Evolutionary conservation across 2,888 invertebrate species (phyloP).

Genomic region (Ophion costatus): DNA sequence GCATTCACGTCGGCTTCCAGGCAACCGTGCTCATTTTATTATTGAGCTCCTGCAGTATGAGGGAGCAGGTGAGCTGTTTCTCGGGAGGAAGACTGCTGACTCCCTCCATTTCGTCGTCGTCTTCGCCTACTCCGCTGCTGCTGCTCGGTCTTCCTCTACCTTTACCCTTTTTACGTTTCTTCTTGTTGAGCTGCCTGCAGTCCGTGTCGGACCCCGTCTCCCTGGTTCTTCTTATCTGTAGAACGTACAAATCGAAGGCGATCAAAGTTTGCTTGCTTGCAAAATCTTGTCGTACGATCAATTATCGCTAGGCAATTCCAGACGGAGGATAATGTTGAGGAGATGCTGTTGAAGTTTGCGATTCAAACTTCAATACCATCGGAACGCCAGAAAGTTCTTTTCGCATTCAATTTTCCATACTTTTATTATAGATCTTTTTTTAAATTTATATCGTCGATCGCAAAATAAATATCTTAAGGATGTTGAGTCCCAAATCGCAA

Average conservation of each 20-base stretch:
- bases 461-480: too few species aligned
- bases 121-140: constrained; percentile 84
- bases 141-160: constrained; percentile 81
- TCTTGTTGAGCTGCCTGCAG: constrained; percentile 81
- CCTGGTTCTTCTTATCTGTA: constrained; percentile 79
- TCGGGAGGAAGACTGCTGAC: constrained; percentile 86
- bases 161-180: constrained; percentile 81
- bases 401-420: too few species aligned
- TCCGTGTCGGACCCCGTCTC: constrained; percentile 81
- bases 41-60: constrained; percentile 92
- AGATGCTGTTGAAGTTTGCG: neutral
- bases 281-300: neutral
- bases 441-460: too few species aligned
- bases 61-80: constrained; percentile 89
- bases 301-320: neutral
- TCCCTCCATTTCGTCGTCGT: constrained; percentile 85
- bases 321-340: neutral
- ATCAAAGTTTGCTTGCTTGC: neutral
- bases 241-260: neutral
- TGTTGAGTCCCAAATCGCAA: too few species aligned
- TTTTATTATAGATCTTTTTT: too few species aligned
- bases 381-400: too few species aligned
- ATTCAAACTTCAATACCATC: too few species aligned
- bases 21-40: constrained; percentile 90
- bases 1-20: constrained; percentile 86